Percentiles rank a stretch among this genome's conserved stretches.
phyloP scores from a whole-genome alignment of 1,140 invertebrate genomes.

The Diachasmimorpha longicaudata region DNA sequence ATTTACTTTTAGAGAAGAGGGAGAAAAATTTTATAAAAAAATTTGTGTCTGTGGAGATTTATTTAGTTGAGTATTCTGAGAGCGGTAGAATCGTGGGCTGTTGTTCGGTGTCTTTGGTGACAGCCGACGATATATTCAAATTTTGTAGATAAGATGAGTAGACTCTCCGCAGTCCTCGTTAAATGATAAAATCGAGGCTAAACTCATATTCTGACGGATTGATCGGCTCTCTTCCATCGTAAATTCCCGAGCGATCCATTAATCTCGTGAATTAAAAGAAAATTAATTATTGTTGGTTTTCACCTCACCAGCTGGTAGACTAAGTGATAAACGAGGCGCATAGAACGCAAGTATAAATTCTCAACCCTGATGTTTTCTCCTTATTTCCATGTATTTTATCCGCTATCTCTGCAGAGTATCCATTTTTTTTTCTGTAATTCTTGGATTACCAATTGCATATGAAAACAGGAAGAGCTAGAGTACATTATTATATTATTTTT shows the following conservation, averaged over 20 bases:
- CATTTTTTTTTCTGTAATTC: conserved; percentile 9
- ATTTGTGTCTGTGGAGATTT: too few relatives aligned
- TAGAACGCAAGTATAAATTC: conserved; percentile 17
- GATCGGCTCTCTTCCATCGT: background rate
- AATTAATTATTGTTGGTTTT: conserved; percentile 44
- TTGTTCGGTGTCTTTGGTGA: too few relatives aligned
- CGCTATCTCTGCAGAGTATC: background rate
- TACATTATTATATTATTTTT: background rate
- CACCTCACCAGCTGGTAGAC: background rate
- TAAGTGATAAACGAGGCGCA: background rate
- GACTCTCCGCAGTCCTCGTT: background rate
- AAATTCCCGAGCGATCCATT: conserved; percentile 38
- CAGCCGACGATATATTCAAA: too few relatives aligned
- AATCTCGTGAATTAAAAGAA: conserved; percentile 50
- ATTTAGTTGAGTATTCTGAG: too few relatives aligned
- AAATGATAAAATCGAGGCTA: background rate
- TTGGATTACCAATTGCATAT: background rate
- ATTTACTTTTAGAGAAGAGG: too few relatives aligned
- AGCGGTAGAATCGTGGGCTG: too few relatives aligned
- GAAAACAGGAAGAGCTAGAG: background rate
- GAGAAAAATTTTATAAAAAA: too few relatives aligned
- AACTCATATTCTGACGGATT: background rate
- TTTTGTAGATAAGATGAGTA: too few relatives aligned
- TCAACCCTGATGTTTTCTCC: background rate
- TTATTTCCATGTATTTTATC: background rate